Percentiles rank a stretch among this genome's conserved stretches.
These are phyloP conservation scores for Phytoseiulus persimilis DNA, from an alignment of 2,888 invertebrate genomes.

Conservation along the genomic window DNA sequence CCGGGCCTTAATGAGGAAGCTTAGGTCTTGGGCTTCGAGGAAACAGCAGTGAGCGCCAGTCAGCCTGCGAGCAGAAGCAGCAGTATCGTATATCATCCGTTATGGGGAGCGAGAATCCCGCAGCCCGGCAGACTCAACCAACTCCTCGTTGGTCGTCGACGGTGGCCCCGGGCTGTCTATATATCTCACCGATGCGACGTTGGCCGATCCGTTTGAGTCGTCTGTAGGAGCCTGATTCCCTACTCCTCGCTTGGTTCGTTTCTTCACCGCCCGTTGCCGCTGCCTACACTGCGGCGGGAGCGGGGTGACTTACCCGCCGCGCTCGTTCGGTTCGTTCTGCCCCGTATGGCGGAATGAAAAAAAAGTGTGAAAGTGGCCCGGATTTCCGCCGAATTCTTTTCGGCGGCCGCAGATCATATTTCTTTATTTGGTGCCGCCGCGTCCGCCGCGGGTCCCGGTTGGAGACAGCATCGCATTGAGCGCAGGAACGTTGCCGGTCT, in stretches of 20 bases:
- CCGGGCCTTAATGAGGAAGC: not conserved
- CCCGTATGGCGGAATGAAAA: not conserved
- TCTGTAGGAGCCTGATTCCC: not conserved
- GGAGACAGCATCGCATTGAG: not conserved
- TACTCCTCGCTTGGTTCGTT: not conserved
- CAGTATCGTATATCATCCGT: not conserved
- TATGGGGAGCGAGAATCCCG: not conserved
- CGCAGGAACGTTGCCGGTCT: not conserved
- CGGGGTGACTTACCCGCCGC: not conserved
- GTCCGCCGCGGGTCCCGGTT: not conserved
- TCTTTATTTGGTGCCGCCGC: constrained; percentile 28
- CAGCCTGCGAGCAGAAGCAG: not conserved
- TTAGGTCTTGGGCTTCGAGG: not conserved
- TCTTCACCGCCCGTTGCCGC: not conserved
- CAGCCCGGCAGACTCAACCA: not conserved
- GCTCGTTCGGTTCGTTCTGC: not conserved
- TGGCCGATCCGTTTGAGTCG: not conserved
- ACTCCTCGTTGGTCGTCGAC: not conserved
- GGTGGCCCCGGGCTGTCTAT: constrained; percentile 23
- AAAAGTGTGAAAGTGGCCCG: constrained; percentile 33
- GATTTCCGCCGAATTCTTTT: constrained; percentile 31
- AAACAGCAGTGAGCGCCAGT: not conserved
- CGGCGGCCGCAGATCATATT: constrained; percentile 29
- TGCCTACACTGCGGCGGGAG: not conserved
- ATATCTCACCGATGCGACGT: not conserved